Conservation (phyloP, 2,113 vertebrate genomes). For the Pygoscelis adeliae region DNA sequence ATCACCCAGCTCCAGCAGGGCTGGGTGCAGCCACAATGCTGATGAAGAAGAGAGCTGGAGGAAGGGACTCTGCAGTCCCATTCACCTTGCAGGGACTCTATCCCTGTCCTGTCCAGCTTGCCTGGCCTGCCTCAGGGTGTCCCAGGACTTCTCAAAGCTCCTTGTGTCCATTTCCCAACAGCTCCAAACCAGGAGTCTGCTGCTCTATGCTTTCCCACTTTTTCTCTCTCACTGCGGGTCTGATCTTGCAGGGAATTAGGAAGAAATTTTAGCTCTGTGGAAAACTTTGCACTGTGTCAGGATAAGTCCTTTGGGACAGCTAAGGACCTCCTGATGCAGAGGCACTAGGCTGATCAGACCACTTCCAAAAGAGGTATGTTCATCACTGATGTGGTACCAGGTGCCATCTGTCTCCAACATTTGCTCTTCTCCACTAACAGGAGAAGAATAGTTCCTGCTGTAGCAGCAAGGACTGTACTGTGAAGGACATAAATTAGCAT, state of each 20-base stretch:
- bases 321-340: neutral
- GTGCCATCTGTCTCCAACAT: neutral
- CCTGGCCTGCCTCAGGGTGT: neutral
- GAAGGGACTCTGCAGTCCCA: neutral
- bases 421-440: neutral
- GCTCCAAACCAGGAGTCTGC: neutral
- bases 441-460: neutral
- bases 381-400: too few relatives aligned
- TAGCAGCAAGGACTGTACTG: neutral
- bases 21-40: neutral
- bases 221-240: neutral
- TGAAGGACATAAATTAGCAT: slow-evolving; percentile 15
- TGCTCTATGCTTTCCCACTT: neutral
- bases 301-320: neutral
- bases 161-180: neutral
- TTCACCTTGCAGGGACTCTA: neutral
- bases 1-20: neutral
- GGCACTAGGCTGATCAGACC: neutral
- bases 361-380: neutral
- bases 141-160: neutral
- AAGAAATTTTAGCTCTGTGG: neutral
- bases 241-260: neutral
- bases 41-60: neutral
- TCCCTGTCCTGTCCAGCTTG: neutral
- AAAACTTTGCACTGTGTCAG: rapidly evolving